These are phyloP conservation scores for Cavia aperea DNA, from an alignment of 2,113 vertebrate species.

Conservation along the genomic window DNA sequence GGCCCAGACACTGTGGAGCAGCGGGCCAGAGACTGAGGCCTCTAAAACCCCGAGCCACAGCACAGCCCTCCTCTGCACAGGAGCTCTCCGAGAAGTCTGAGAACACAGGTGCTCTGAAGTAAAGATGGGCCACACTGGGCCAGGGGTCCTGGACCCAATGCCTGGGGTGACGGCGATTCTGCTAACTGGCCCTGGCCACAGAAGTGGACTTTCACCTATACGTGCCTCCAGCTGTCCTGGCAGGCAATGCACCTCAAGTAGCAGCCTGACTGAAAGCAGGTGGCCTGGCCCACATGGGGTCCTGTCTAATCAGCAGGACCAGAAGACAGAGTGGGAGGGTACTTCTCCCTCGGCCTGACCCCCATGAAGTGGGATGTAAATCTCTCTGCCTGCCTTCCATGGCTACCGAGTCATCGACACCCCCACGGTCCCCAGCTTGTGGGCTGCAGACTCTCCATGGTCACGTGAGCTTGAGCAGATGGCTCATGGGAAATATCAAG, in stretches of 20 bases:
- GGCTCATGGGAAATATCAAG: too few relatives aligned
- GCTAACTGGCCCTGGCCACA: neutral
- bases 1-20: neutral
- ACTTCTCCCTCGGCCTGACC: rapidly evolving
- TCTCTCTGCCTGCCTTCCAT: neutral
- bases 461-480: neutral
- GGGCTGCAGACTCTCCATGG: rapidly evolving
- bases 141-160: rapidly evolving
- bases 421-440: neutral
- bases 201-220: neutral
- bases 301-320: neutral
- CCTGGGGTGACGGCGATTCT: rapidly evolving
- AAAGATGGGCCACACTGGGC: rapidly evolving
- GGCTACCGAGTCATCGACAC: rapidly evolving
- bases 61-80: neutral
- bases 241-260: rapidly evolving
- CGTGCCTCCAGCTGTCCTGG: neutral
- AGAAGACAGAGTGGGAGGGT: neutral
- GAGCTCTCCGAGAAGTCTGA: too few relatives aligned
- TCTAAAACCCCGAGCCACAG: neutral
- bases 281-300: rapidly evolving
- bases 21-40: neutral
- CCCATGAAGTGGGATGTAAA: rapidly evolving
- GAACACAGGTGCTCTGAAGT: neutral
- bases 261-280: neutral